These are phyloP conservation scores for Leistus spinibarbis DNA, from an alignment of 2,888 invertebrate species.

Conservation along the genomic window DNA sequence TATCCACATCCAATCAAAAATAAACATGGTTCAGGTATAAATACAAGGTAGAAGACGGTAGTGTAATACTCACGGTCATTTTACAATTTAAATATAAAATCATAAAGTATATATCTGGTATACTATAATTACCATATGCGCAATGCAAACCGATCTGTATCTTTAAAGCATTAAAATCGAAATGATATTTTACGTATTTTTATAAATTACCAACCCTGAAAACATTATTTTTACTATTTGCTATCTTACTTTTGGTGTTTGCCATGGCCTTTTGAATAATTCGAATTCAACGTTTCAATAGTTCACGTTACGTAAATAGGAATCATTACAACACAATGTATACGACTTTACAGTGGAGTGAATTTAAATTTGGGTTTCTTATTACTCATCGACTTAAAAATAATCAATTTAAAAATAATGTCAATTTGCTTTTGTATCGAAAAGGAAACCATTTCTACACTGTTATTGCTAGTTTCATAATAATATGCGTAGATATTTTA, in stretches of 20 bases:
- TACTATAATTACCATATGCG: background rate
- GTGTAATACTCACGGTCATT: background rate
- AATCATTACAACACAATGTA: background rate
- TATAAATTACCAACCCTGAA: too few relatives aligned
- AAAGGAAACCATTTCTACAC: background rate
- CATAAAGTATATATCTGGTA: background rate
- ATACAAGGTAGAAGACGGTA: background rate
- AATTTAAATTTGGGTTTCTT: background rate
- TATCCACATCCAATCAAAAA: background rate
- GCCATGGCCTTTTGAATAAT: too few relatives aligned
- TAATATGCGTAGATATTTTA: background rate
- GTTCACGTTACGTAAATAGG: background rate
- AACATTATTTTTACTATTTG: too few relatives aligned
- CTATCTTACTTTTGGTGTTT: too few relatives aligned
- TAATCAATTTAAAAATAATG: background rate
- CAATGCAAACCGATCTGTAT: too few relatives aligned
- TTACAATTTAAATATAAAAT: background rate
- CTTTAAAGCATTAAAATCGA: too few relatives aligned
- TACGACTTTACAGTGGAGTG: background rate
- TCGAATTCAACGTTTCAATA: too few relatives aligned
- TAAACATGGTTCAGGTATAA: background rate
- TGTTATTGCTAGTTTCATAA: background rate
- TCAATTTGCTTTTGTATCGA: background rate
- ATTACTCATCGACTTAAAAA: background rate
- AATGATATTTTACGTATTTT: too few relatives aligned